phyloP scores from a whole-genome alignment of 1,140 invertebrate genomes.

The Lordiphosa stackelbergi region DNA sequence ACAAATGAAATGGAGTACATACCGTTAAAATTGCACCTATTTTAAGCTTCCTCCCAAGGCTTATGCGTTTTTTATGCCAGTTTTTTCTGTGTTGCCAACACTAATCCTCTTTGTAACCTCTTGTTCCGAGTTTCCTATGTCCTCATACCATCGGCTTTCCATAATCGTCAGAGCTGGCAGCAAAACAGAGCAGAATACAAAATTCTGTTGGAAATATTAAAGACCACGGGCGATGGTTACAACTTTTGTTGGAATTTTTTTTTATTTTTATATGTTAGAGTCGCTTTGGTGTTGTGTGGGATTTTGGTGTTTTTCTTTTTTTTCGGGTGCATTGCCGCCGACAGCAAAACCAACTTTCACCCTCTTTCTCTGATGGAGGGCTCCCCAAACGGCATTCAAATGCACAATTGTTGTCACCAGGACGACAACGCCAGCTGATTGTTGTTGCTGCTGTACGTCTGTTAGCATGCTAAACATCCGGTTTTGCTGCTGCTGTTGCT shows the following conservation, averaged over 20 bases:
- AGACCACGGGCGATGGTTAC: no score
- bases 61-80: no score
- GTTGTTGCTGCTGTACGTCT: constrained; percentile 34
- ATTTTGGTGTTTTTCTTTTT: constrained; percentile 34
- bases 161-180: background rate
- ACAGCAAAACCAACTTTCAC: constrained; percentile 22
- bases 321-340: constrained; percentile 25
- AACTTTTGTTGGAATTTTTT: constrained; percentile 4
- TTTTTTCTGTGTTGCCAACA: no score
- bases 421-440: constrained; percentile 35
- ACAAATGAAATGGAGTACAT: no score
- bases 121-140: no score
- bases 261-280: background rate
- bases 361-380: constrained; percentile 25
- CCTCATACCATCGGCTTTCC: background rate
- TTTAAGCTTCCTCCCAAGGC: no score
- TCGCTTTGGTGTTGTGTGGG: constrained; percentile 10
- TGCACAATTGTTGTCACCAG: constrained; percentile 70
- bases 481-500: constrained; percentile 36
- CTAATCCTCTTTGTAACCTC: no score
- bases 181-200: background rate
- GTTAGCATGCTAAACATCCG: constrained; percentile 68
- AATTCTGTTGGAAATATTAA: background rate
- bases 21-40: no score
- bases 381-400: constrained; percentile 62